A percentile compares a stretch with the other conserved stretches of the same genome.
These are phyloP conservation scores for Podiceps cristatus DNA, from an alignment of 2,113 vertebrate species.

Conservation along the genomic window DNA sequence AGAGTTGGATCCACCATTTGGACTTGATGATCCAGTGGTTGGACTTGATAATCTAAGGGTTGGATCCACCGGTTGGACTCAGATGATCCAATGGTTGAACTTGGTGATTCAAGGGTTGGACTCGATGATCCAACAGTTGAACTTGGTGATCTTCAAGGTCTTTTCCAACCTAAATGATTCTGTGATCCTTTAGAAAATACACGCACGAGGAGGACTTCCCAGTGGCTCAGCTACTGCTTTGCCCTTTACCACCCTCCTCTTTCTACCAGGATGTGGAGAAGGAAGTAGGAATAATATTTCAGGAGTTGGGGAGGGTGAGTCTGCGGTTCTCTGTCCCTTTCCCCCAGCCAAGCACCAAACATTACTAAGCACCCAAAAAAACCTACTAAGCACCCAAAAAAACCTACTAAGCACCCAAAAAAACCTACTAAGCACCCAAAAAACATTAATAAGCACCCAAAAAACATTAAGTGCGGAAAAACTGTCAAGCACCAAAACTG, in stretches of 20 bases:
- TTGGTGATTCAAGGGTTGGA: rapidly evolving
- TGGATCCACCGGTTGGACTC: background rate
- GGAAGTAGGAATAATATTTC: background rate
- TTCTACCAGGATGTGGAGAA: rapidly evolving
- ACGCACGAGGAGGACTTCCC: background rate
- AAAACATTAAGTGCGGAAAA: no score
- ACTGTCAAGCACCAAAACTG: no score
- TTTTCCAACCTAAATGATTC: background rate
- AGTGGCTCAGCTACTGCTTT: background rate
- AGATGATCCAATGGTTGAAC: background rate
- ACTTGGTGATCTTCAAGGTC: background rate
- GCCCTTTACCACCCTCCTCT: background rate
- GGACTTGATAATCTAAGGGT: background rate
- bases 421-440: background rate
- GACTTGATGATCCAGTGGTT: no score
- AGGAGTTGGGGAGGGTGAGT: background rate
- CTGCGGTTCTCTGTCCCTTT: background rate
- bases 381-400: no score
- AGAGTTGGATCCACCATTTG: rapidly evolving
- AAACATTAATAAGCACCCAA: no score
- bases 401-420: background rate
- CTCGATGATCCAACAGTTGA: rapidly evolving
- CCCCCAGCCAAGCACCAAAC: background rate
- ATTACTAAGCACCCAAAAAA: no score
- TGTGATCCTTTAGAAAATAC: background rate